Base-by-base conservation (phyloP, 2,113 vertebrate genomes). In the Ptilonorhynchus violaceus region DNA sequence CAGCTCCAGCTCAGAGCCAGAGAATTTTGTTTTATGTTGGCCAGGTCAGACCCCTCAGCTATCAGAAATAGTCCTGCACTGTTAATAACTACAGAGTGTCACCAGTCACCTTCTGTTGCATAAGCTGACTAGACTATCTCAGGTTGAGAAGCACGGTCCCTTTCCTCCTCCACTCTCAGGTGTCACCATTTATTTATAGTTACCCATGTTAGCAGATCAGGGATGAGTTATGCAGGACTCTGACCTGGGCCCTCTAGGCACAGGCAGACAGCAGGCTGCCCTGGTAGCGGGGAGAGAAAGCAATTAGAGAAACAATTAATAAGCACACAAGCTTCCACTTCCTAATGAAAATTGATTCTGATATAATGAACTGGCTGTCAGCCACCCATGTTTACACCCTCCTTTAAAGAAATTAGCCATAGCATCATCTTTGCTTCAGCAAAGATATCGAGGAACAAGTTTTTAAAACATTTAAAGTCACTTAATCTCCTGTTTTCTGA, bases 141-240 rank as follows among this genome's bases (percentile, higher is more conserved):
- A 94, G 74, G 73, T 53, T 89, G 92, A 82, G 85, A 75, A 82
- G 69, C 84, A 58, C 42, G 44, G 84, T 58, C 56, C 74, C 53
- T 56, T 74, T 75, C 84, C 79, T 78, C 60, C 80, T 87, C 50
- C 46, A 0, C 63, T 95, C 84, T 84, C 77, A 5, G 11, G 74
- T 96, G 89, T 96, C 96, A 96, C 49, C 25, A 25, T 72, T 85
- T 96, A 96, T 96, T 97, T 96, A 96, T 96, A 96, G 94, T 53
- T 95, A 77, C 30, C 42, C 47, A 28, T 70, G 64, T 72, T 75
- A 78, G 60, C 58, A 82, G 87, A 82, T 88, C 89, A 85, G 67
- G 41, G 52, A 60, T 89, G 86, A 82, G 73, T 58, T 91, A 95
- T 21, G 5, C 62, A 72, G 87, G 55, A 68, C 66, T 91, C 66